Base-by-base conservation (phyloP, 2,113 vertebrate species). In the Struthidea cinerea region DNA sequence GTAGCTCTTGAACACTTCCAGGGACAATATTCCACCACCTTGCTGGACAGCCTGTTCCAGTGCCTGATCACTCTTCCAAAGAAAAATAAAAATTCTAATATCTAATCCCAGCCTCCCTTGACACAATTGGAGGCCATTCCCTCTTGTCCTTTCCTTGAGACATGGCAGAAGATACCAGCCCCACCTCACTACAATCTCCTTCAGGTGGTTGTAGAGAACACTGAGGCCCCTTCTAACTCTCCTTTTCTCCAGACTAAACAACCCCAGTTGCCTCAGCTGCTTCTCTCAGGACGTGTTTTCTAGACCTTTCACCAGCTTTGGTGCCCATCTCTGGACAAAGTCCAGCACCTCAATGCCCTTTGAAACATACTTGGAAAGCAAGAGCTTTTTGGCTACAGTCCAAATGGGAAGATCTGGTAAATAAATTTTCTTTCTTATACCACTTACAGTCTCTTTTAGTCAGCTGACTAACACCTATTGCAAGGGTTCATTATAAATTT, bases 221-320 rank as follows among this genome's bases (percentile, higher is more conserved):
- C 7, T 41, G 19, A 30, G 15, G 12, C 41, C 16, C 17, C 49
- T 74, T 22, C 32, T 7, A 37, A 39, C 9, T 13, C 42, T 57
- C 30, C 16, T 41, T n/a, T 85, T n/a, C 30, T 75, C 24, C 30
- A 75, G 19, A 16, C 44, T 21, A 21, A 75, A 41, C 16, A 49
- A 35, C 24, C 30, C 6, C 42, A 30, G 10, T 16, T 65, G 13
- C 24, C 32, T 49, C 42, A 85, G 24, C 10, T 8, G 3, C 19
- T 65, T 47, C n/a, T 75, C 37, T 20, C 16, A 65, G 24, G 20
- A 24, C 14, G 22, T 13, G 23, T 41, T 47, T 65, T 74, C 50
- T n/a, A 47, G 28, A 49, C 5, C 8, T 16, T 56, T 56, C 24
- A 28, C 3, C n/a, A n/a, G 8, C 24, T 30, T 56, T 1, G 0